Base-by-base conservation (phyloP, 2,113 vertebrate genomes). In the Bos taurus region DNA sequence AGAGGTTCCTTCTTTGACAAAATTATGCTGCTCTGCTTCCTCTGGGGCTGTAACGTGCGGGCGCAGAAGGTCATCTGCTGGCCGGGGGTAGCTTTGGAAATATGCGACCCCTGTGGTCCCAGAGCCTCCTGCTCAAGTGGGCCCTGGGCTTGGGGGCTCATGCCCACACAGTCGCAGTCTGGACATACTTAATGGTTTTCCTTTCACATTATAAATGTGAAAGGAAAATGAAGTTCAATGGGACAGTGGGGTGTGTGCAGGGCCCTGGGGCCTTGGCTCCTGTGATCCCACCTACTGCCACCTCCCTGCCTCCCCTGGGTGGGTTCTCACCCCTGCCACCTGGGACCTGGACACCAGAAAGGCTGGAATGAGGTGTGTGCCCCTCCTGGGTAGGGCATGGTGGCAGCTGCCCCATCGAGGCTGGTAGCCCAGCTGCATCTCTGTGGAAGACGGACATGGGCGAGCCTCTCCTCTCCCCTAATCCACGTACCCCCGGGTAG, bases 1-100 rank as follows among this genome's bases (percentile, higher is more conserved):
- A 15, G 78, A 97, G 48, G 36, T 96, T 97, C 94, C 97, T 95
- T 96, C 92, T 95, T 94, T 6, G 4, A 16, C 54, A 71, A 59
- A 97, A 84, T 78, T 77, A n/a, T 77, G 59, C 81, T 93, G 74
- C 52, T 93, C 5, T 67, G 64, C 93, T 96, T 96, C 93, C 33
- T 87, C 67, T 7, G 4, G 30, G 92, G 3, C 74, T 36, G 23
- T 85, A 77, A 93, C 2, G 1, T 10, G 52, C 87, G 59, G 81
- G 33, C 7, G 90, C 2, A 2, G 2, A 30, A 30, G 85, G 81
- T 82, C 85, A 82, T 77, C 43, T 54, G n/a, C 43, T 80, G 71
- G 64, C 82, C 43, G 21, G 16, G 16, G 60, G 50, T 30, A 1
- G 28, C 36, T 64, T 89, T 40, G 1, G 1, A 17, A 83, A 19